Percentiles rank a stretch among this genome's conserved stretches.
Conservation (phyloP, 2,888 invertebrate species). For the Norana najaformis region DNA sequence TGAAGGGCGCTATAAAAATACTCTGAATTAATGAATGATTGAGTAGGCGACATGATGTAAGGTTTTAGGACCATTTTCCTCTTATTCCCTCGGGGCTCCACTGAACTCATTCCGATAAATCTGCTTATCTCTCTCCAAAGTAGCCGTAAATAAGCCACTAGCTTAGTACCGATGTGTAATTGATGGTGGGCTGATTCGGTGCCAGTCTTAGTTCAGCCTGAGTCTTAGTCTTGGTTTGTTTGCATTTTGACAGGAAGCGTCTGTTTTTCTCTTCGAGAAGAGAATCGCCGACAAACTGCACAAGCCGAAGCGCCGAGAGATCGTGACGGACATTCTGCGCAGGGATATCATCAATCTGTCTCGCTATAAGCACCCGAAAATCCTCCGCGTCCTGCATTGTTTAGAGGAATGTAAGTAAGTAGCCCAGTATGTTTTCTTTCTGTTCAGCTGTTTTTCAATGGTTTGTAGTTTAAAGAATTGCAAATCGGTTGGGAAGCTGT, state of each 20-base stretch:
- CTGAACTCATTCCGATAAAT: not conserved
- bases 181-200: not conserved
- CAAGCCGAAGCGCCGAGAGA: slow-evolving; percentile 87
- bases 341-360: slow-evolving; percentile 79
- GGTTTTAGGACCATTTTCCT: too few species aligned
- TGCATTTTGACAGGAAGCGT: slow-evolving; percentile 37
- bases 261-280: slow-evolving; percentile 43
- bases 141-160: not conserved
- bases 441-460: not conserved
- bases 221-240: not conserved
- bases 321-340: slow-evolving; percentile 84
- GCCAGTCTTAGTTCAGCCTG: not conserved
- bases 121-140: not conserved
- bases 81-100: not conserved
- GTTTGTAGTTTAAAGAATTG: too few species aligned
- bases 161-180: not conserved
- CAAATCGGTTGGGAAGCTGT: too few species aligned
- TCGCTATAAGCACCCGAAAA: slow-evolving; percentile 81
- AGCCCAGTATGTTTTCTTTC: not conserved
- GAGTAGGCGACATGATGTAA: too few species aligned
- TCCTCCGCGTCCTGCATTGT: slow-evolving; percentile 68
- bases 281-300: slow-evolving; percentile 71
- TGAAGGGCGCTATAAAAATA: too few species aligned
- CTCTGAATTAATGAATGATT: too few species aligned
- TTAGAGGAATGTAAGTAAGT: slow-evolving; percentile 64